phyloP scores from a whole-genome alignment of 1,140 invertebrate species.

The Amphibalanus amphitrite region DNA sequence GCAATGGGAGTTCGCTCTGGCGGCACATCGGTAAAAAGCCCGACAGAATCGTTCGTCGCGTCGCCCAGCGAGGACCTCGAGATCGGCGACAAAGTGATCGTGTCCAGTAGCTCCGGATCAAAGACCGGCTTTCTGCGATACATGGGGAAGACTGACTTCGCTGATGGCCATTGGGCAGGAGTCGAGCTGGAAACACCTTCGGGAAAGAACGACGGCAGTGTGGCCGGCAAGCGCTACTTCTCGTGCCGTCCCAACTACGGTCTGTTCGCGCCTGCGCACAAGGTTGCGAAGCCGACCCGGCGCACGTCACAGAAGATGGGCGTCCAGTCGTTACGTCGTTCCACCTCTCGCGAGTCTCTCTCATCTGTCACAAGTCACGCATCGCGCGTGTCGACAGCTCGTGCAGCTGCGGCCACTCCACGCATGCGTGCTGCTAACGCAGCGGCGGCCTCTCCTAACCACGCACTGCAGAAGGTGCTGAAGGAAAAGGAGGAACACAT shows the following conservation, averaged over 20 bases:
- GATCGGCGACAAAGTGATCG: constrained; percentile 71
- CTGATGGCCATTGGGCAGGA: constrained; percentile 80
- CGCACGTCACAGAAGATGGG: neutral
- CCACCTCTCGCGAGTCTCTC: neutral
- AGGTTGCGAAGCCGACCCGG: constrained; percentile 34
- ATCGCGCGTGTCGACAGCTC: neutral
- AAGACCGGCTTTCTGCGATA: constrained; percentile 74
- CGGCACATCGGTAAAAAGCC: too few relatives aligned
- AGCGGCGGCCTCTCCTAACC: neutral
- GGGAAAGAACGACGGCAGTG: constrained; percentile 91
- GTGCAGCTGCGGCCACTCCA: neutral
- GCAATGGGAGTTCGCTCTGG: too few relatives aligned
- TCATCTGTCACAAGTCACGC: neutral
- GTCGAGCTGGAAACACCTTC: constrained; percentile 81
- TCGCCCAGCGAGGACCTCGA: too few relatives aligned
- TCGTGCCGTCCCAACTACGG: constrained; percentile 77
- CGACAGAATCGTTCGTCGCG: too few relatives aligned
- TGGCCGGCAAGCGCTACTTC: constrained; percentile 76
- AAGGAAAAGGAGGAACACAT: constrained; percentile 86
- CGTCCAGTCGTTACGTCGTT: neutral
- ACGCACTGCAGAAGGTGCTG: constrained; percentile 50
- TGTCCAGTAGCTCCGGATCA: constrained; percentile 64
- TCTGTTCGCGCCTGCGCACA: constrained; percentile 74
- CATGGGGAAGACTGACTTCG: constrained; percentile 72
- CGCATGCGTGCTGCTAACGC: neutral